A percentile compares a stretch with the other conserved stretches of the same genome.
These are phyloP conservation scores for Caenorhabditis briggsae DNA, from an alignment of 1,140 invertebrate species.

Conservation along the genomic window DNA sequence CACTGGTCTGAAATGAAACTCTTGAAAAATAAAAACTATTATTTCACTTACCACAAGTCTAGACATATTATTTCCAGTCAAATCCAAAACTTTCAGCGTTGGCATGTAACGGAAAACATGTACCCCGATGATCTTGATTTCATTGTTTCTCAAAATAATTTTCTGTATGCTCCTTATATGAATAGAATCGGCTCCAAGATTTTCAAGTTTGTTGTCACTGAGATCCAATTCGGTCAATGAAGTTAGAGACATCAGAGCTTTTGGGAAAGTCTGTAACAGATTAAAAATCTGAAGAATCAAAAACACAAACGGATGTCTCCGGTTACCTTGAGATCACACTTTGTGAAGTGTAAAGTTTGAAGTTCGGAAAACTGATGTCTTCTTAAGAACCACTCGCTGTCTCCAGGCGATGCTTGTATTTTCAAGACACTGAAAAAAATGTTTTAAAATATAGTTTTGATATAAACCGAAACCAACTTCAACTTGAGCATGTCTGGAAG, in stretches of 20 bases:
- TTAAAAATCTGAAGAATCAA: neutral
- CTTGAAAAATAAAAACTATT: neutral
- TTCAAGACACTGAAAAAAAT: constrained; percentile 6
- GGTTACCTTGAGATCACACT: no score
- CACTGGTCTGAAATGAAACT: neutral
- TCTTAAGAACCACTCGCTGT: constrained; percentile 23
- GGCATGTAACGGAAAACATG: constrained; percentile 43
- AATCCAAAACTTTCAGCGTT: constrained; percentile 15
- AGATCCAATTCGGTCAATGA: constrained; percentile 16
- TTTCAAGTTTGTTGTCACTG: constrained; percentile 5
- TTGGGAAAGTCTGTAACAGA: neutral
- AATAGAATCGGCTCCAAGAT: constrained; percentile 18
- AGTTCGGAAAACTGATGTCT: constrained; percentile 46
- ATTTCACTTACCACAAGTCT: neutral
- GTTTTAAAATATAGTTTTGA: no score
- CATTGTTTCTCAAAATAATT: neutral
- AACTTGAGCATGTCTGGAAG: neutral
- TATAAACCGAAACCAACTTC: neutral
- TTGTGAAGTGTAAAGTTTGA: constrained; percentile 21
- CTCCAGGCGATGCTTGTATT: neutral
- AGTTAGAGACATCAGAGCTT: neutral
- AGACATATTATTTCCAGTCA: constrained; percentile 30
- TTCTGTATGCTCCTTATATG: constrained; percentile 15
- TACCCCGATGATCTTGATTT: constrained; percentile 31
- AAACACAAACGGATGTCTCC: neutral